A percentile compares a stretch with the other conserved stretches of the same genome.
phyloP scores from a whole-genome alignment of 2,113 vertebrate genomes.

The Euleptes europaea region DNA sequence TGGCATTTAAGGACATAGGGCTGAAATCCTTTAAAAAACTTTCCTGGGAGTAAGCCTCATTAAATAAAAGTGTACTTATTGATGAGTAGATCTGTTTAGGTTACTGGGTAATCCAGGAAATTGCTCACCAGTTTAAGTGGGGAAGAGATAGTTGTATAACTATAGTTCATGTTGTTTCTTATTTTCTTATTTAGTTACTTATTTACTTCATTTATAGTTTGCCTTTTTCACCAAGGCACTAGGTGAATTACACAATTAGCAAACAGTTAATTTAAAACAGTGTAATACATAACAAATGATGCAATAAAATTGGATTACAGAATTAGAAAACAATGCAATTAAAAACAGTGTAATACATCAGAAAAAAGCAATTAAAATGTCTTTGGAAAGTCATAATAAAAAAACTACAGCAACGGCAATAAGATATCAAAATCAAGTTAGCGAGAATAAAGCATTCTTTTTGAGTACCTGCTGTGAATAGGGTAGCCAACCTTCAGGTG shows the following conservation, averaged over 20 bases:
- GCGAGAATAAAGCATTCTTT: background rate
- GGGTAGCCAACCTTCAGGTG: no score
- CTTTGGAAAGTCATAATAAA: no score
- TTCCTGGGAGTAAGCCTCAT: background rate
- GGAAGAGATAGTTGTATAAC: background rate
- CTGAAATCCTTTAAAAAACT: background rate
- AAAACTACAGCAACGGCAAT: background rate
- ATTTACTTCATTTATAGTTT: no score
- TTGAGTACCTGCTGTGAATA: background rate
- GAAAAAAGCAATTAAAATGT: no score
- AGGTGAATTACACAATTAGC: no score
- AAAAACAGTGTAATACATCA: no score
- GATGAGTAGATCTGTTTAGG: no score
- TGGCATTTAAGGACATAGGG: background rate
- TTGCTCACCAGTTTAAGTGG: background rate
- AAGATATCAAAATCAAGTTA: conserved; percentile 49
- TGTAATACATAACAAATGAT: no score
- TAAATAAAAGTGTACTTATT: background rate
- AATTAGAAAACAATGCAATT: no score
- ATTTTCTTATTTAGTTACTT: conserved; percentile 3
- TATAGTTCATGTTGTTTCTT: background rate
- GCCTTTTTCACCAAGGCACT: no score
- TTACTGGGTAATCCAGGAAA: background rate
- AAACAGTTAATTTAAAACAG: no score
- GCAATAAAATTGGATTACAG: no score